Percentiles rank a stretch among this genome's conserved stretches.
These are phyloP conservation scores for Belgica antarctica DNA, from an alignment of 2,888 invertebrate species.

Conservation along the genomic window DNA sequence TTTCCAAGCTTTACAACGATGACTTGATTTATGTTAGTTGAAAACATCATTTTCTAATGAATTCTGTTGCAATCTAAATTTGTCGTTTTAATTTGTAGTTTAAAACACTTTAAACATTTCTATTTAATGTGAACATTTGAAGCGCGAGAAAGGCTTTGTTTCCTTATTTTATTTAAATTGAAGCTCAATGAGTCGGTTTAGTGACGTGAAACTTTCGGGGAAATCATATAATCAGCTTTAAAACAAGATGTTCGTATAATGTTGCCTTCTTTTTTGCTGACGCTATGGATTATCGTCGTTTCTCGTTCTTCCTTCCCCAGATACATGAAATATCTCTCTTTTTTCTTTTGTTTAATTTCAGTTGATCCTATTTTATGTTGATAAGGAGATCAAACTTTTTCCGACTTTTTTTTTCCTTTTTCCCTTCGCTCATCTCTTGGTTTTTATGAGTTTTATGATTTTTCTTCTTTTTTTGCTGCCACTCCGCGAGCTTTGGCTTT, in stretches of 20 bases:
- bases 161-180: too few relatives aligned
- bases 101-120: too few relatives aligned
- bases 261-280: slow-evolving; percentile 19
- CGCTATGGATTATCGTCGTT: slow-evolving; percentile 34
- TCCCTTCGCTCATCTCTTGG: slow-evolving; percentile 23
- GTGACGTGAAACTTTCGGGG: neutral
- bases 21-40: too few relatives aligned
- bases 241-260: slow-evolving; percentile 35
- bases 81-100: too few relatives aligned
- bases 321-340: slow-evolving; percentile 32
- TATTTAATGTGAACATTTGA: too few relatives aligned
- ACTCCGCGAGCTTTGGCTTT: neutral
- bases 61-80: too few relatives aligned
- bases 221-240: slow-evolving; percentile 23
- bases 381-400: slow-evolving; percentile 43
- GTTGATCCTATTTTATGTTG: slow-evolving; percentile 42
- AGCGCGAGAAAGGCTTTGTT: too few relatives aligned
- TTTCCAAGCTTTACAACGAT: too few relatives aligned
- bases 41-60: too few relatives aligned
- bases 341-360: slow-evolving; percentile 36
- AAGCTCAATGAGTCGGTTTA: too few relatives aligned
- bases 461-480: neutral
- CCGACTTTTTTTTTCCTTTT: too few relatives aligned
- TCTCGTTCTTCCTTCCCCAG: slow-evolving; percentile 23
- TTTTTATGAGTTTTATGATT: slow-evolving; percentile 39